Conservation (phyloP, 2,113 vertebrate genomes). For the Oostethus manadensis region DNA sequence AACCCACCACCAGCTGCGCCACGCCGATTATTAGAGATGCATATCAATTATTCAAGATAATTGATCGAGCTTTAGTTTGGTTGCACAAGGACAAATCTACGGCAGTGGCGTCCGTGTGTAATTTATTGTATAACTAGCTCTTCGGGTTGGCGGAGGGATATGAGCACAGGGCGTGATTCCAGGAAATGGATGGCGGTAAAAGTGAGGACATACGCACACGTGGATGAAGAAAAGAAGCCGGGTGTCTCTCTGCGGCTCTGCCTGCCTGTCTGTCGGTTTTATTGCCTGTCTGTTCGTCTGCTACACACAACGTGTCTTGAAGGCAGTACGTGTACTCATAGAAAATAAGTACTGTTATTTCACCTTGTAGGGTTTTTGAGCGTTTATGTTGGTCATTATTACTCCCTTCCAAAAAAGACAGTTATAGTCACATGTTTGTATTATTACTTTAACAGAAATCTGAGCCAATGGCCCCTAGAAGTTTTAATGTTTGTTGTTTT, state of each 20-base stretch:
- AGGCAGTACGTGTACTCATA: too few species aligned
- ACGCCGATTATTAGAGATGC: fast-evolving
- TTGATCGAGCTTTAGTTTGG: fast-evolving
- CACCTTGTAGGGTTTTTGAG: too few species aligned
- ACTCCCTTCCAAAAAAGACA: too few species aligned
- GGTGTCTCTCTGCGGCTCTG: slow-evolving; percentile 46
- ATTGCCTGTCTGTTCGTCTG: too few species aligned
- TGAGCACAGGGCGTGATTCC: slow-evolving; percentile 44
- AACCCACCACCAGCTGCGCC: fast-evolving
- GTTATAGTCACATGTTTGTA: too few species aligned
- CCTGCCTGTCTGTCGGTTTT: background rate
- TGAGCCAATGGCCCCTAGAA: too few species aligned
- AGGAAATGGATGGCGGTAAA: slow-evolving; percentile 68
- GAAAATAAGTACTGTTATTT: too few species aligned
- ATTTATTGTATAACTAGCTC: slow-evolving; percentile 5
- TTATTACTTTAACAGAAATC: too few species aligned
- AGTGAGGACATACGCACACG: slow-evolving; percentile 58
- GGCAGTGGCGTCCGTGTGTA: fast-evolving
- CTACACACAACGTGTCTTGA: background rate
- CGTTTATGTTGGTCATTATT: too few species aligned
- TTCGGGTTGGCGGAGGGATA: slow-evolving; percentile 52
- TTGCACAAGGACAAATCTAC: background rate
- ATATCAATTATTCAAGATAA: fast-evolving
- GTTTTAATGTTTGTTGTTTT: too few species aligned
- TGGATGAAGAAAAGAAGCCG: slow-evolving; percentile 57